Base-by-base conservation (phyloP, 2,888 invertebrate genomes). In the Lordiphosa andalusiaca region DNA sequence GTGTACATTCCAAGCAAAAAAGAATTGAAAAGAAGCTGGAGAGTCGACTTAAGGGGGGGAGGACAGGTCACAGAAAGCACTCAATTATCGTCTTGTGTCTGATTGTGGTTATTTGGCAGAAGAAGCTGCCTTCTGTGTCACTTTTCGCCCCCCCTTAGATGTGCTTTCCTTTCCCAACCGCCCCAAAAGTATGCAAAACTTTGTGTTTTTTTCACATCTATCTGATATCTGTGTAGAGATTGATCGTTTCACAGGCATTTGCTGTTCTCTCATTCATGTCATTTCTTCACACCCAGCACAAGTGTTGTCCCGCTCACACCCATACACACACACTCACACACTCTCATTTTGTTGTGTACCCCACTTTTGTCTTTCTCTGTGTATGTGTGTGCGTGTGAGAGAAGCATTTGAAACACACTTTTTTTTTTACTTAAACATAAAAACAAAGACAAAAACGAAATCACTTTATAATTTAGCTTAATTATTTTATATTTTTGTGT, bases 401-500 rank as follows among this genome's bases (percentile, higher is more conserved):
- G 35, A 30, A 30, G 10, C 30, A 30, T 30, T 41, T 40, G 23
- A 7, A 16, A 41, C 30, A 30, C n/a, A 12, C 44, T 16, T 37
- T 13, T 30, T 74, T 69, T 69, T 61, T 69, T 56, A 25, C 40
- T 53, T 51, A 46, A 46, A 6, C 40, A 25, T 25, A 6, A 23
- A 40, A 9, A 38, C 6, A 38, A 10, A n/a, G 30, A 30, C 30
- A 30, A 30, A 25, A 23, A n/a, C n/a, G n/a, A n/a, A 6, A 25
- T 2, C 16, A 25, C 9, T 10, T 30, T 30, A 30, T 36, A 50
- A 58, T 35, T 53, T 44, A 49, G 48, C 37, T 46, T 44, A 41
- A 37, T 65, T 54, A 54, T 75, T 74, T 80, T 82, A 71, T 71
- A 78, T 78, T 73, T 75, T 80, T 80, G 77, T 80, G 78, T 80